Evolutionary conservation across 2,888 invertebrate genomes (phyloP).

Genomic region (Metallyticus violacea): DNA sequence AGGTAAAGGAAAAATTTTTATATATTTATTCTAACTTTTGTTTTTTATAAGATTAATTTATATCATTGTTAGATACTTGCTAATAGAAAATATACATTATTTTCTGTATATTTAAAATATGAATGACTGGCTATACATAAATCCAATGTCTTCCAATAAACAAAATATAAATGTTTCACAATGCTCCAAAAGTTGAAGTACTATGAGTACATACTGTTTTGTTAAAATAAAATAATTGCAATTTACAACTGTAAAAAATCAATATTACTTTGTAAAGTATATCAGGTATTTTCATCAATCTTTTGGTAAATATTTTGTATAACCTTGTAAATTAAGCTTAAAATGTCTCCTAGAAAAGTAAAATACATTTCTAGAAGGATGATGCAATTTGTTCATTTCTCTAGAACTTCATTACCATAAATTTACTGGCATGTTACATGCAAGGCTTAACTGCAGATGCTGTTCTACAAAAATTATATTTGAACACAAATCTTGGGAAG

Average conservation of each 20-base stretch:
- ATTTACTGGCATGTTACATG: not conserved
- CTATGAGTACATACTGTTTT: not conserved
- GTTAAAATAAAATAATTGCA: no score
- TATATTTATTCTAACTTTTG: not conserved
- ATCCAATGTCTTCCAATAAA: constrained; percentile 24
- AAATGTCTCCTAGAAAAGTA: no score
- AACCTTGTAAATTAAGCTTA: no score
- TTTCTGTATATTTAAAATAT: not conserved
- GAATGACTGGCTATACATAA: not conserved
- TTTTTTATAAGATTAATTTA: constrained; percentile 5
- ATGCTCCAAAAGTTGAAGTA: not conserved
- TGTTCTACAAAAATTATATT: no score
- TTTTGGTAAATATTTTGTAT: no score
- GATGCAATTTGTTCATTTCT: not conserved
- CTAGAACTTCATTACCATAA: not conserved
- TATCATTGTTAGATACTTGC: not conserved
- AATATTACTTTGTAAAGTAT: no score
- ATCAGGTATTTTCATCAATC: no score
- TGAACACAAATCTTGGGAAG: not conserved
- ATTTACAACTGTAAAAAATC: no score
- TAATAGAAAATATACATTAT: not conserved
- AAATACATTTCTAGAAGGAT: not conserved
- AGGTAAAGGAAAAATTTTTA: not conserved
- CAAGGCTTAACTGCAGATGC: not conserved
- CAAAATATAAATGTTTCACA: not conserved